These are phyloP conservation scores for Melanocharis versteri DNA, from an alignment of 2,113 vertebrate species.

Conservation along the genomic window DNA sequence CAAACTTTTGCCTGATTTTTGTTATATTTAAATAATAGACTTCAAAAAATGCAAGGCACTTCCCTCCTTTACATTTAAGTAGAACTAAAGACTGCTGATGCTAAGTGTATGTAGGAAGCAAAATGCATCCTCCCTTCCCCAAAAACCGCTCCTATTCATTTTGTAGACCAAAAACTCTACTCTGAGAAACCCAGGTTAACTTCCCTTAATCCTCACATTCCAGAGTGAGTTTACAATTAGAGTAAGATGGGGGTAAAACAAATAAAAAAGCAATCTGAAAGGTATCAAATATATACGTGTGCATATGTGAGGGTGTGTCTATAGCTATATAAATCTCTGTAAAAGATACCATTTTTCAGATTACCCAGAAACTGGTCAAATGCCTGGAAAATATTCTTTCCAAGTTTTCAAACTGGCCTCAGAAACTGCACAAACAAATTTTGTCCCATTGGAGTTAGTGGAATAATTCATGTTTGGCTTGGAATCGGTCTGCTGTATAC, in stretches of 20 bases:
- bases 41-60: conserved; percentile 35
- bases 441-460: conserved; percentile 34
- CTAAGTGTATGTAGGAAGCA: not conserved
- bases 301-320: not conserved
- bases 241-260: not conserved
- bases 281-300: not conserved
- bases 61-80: conserved; percentile 25
- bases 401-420: conserved; percentile 28
- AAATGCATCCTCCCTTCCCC: not conserved
- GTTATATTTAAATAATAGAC: conserved; percentile 22
- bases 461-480: conserved; percentile 52
- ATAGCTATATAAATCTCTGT: not conserved
- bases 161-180: not conserved
- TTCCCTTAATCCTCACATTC: conserved; percentile 16
- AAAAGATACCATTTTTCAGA: conserved; percentile 28
- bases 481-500: not conserved
- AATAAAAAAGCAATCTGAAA: not conserved
- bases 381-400: conserved; percentile 63
- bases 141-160: not conserved
- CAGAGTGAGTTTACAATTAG: not conserved
- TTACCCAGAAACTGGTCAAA: conserved; percentile 49
- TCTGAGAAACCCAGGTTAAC: not conserved
- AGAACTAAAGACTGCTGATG: conserved; percentile 22
- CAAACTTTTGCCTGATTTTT: conserved; percentile 5
- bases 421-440: conserved; percentile 55